Base-by-base conservation (phyloP, 2,888 invertebrate species). In the Mesorhabditis sp. region DNA sequence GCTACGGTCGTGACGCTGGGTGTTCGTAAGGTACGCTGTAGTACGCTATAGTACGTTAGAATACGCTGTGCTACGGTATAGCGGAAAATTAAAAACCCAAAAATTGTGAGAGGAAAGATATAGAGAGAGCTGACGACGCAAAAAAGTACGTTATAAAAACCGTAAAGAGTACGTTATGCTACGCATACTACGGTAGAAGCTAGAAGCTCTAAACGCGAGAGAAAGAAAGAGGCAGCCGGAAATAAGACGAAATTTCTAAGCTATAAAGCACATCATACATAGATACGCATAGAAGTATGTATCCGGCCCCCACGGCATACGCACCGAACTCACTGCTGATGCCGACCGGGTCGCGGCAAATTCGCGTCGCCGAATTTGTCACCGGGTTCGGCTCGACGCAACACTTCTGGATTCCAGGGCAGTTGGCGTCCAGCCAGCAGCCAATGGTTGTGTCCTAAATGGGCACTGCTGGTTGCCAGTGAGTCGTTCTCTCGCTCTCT, bases 351-450 rank as follows among this genome's bases (percentile, higher is more conserved):
- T 84, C 84, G 7, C 84, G 72, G 70, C 84, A 84, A 66, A 84
- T 83, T 70, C 84, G 70, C 1, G 80, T 81, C 28, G 84, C 80
- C 4, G 80, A 80, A 70, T 81, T 76, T 65, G 82, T 82, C 7
- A 80, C 81, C 6, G 84, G 82, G 66, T 84, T 84, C 43, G 84
- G 83, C 70, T 84, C 84, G n/a, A 84, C 79, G 65, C 84, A 84
- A 68, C 84, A 84, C 70, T 84, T 84, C 74, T 84, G 84, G 66
- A 84, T 82, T 43, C 84, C 84, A 5, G 84, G 84, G 62, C 84
- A 84, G 71, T 80, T 80, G 41, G 79, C 74, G 75, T 84, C 84
- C 77, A 84, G 76, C 84, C 84, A 84, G 71, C 84, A 84, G 61
- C 83, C 83, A 70, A 79, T 76, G 4, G 78, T 77, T 61, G 76